These are phyloP conservation scores for Catocala fraxini DNA, from an alignment of 2,888 invertebrate species.

Conservation along the genomic window DNA sequence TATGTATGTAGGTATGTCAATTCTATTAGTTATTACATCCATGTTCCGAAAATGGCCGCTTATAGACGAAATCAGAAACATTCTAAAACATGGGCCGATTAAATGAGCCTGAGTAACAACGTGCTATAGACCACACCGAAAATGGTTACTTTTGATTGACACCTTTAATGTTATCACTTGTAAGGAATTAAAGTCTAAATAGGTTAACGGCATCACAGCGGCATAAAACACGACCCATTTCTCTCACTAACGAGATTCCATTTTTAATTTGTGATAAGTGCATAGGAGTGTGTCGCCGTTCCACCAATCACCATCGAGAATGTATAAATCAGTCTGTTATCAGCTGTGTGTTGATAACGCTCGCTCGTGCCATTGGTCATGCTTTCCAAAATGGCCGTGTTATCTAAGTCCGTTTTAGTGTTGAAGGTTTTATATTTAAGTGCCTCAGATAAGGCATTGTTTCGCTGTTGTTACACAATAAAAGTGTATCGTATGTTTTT, in stretches of 20 bases:
- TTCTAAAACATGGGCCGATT: too few species aligned
- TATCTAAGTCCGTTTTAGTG: slow-evolving; percentile 74
- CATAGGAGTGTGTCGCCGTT: slow-evolving; percentile 51
- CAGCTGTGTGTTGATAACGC: slow-evolving; percentile 75
- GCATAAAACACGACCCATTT: slow-evolving; percentile 70
- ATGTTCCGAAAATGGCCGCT: too few species aligned
- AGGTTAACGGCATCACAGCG: slow-evolving; percentile 39
- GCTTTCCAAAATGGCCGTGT: slow-evolving; percentile 80
- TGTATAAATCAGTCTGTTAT: slow-evolving; percentile 83
- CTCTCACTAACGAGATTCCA: slow-evolving; percentile 68
- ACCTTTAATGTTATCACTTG: background rate
- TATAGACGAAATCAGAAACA: too few species aligned
- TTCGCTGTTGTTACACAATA: slow-evolving; percentile 52
- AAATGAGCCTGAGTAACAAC: too few species aligned
- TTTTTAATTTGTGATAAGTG: slow-evolving; percentile 73
- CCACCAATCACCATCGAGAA: slow-evolving; percentile 73
- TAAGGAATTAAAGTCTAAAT: slow-evolving; percentile 19
- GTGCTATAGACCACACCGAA: too few species aligned
- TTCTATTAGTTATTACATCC: too few species aligned
- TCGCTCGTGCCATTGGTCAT: slow-evolving; percentile 76
- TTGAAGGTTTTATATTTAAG: slow-evolving; percentile 70
- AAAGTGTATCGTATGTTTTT: slow-evolving; percentile 28
- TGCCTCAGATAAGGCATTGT: slow-evolving; percentile 69
- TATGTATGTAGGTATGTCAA: too few species aligned
- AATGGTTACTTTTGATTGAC: background rate